Conservation (phyloP, 2,113 vertebrate species). For the Gallinago undulata region DNA sequence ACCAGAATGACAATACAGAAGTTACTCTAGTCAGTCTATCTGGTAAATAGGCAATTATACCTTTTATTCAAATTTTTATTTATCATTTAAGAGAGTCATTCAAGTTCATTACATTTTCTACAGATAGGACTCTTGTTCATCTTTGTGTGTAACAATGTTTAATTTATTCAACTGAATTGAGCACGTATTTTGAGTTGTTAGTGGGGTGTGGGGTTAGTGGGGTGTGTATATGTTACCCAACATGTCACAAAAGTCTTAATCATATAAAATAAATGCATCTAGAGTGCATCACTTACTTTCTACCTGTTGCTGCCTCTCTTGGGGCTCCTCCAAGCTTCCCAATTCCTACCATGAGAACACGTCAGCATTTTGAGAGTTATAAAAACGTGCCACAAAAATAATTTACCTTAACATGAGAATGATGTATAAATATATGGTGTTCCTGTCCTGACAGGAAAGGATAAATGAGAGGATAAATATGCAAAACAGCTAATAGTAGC, state of each 20-base stretch:
- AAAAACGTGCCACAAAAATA: background rate
- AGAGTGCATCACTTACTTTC: background rate
- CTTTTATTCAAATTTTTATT: conserved; percentile 38
- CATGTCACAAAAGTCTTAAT: background rate
- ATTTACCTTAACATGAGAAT: background rate
- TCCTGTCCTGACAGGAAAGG: background rate
- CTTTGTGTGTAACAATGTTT: background rate
- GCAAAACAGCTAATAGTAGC: background rate
- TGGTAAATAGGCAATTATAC: conserved; percentile 18
- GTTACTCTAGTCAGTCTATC: background rate
- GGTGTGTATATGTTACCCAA: background rate
- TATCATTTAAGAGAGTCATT: background rate
- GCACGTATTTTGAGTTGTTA: background rate
- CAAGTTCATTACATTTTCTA: background rate
- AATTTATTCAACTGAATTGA: background rate
- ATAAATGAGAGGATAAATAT: background rate
- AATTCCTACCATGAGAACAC: background rate
- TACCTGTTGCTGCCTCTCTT: background rate
- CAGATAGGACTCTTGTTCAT: background rate
- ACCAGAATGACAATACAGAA: conserved; percentile 36
- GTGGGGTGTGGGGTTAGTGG: background rate
- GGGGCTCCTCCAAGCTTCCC: background rate
- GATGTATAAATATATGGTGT: background rate
- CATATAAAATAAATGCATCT: background rate
- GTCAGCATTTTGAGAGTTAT: background rate